Base-by-base conservation (phyloP, 2,113 vertebrate genomes). In the Dendrocopos noguchii region DNA sequence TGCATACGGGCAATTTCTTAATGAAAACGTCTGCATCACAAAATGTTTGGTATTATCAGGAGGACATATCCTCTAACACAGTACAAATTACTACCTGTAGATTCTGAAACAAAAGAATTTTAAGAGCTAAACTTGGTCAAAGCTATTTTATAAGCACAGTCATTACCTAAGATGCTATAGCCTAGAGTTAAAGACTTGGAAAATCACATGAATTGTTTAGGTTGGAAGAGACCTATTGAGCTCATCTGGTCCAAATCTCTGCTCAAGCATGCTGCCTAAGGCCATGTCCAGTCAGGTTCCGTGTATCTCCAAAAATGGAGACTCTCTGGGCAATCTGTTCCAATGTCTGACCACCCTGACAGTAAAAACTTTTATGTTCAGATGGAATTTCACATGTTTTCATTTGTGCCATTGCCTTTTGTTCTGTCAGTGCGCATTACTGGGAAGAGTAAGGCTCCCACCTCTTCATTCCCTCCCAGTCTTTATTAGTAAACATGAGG, bases 1-100 rank as follows among this genome's bases (percentile, higher is more conserved):
- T 0, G 0, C 20, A 55, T 24, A 55, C 0, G 14, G 44, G 50
- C 25, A 72, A 63, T 28, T 55, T 80, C 46, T 64, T 79, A 50
- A 42, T 61, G 17, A 46, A 34, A 27, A 74, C 29, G 18, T 25
- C 18, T 66, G 21, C 12, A 14, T 28, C 33, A 34, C 11, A 9
- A 72, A 75, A 57, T 34, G 5, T 16, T 81, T 65, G 27, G 15
- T 42, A 36, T 53, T 59, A 86, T 8, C 63, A 13, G 10, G 17
- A 68, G 10, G 17, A 68, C n/a, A 44, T 53, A 57, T 68, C 19
- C 59, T 75, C 12, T 39, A 80, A 85, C 15, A 68, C 90, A 91
- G 33, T 19, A 7, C 17, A 59, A 71, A 61, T 34, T 25, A 34
- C 10, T 85, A 33, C 27, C 27, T 83, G 28, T 8, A 80, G 34